These are phyloP conservation scores for Schizothorax lantsangensis DNA, from an alignment of 2,797 vertebrate genomes.

Conservation along the genomic window DNA sequence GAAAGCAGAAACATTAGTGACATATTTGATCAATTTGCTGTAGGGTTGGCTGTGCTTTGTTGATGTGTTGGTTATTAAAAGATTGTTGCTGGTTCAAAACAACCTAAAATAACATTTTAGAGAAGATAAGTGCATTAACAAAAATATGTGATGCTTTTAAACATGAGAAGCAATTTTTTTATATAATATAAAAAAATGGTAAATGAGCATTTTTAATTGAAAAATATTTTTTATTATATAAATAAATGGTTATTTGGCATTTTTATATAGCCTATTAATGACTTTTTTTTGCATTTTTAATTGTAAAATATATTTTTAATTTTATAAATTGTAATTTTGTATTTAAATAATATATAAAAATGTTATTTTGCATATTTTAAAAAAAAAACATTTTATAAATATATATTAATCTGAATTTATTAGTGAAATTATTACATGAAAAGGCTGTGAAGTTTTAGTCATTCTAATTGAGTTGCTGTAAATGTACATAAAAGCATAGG, in stretches of 20 bases:
- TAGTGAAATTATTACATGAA: background rate
- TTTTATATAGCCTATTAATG: background rate
- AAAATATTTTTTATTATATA: background rate
- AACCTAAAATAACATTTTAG: background rate
- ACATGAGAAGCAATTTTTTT: too few relatives aligned
- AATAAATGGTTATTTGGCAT: background rate
- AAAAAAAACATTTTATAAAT: background rate
- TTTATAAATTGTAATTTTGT: background rate
- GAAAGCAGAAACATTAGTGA: background rate
- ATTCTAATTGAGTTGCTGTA: background rate
- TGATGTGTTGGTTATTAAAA: conserved; percentile 14
- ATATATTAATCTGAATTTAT: background rate
- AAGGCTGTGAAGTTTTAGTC: background rate
- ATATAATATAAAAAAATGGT: background rate
- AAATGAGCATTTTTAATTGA: background rate
- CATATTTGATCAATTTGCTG: background rate
- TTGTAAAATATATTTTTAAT: background rate
- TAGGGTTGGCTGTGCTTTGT: background rate
- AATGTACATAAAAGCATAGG: background rate
- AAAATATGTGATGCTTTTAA: background rate
- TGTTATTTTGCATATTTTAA: background rate
- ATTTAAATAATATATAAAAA: background rate
- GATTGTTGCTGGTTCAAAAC: conserved; percentile 11
- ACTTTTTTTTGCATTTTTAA: background rate
- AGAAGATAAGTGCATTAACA: background rate